phyloP scores from a whole-genome alignment of 2,797 vertebrate species.

The Parauchenoglanis ngamensis region DNA sequence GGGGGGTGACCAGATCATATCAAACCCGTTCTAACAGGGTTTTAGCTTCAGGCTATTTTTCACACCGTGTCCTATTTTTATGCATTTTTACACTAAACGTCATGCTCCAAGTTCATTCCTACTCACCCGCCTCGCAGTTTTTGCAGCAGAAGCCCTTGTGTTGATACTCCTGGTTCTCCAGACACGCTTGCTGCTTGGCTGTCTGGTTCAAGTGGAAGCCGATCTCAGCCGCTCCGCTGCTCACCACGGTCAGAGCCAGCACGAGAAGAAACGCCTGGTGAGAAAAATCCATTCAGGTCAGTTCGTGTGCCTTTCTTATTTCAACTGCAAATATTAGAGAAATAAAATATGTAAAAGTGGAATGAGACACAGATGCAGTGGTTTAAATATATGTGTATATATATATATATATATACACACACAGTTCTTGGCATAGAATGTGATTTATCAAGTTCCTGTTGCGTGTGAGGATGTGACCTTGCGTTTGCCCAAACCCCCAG shows the following conservation, averaged over 20 bases:
- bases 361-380: neutral
- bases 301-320: neutral
- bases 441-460: neutral
- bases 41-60: neutral
- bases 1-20: neutral
- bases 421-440: neutral
- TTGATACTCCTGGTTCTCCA: constrained; percentile 75
- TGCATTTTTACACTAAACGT: neutral
- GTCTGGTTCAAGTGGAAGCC: constrained; percentile 47
- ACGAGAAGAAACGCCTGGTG: constrained; percentile 33
- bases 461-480: neutral
- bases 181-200: constrained; percentile 60
- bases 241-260: constrained; percentile 12
- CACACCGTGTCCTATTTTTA: neutral
- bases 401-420: no score
- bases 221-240: constrained; percentile 30
- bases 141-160: constrained; percentile 73
- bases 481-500: neutral
- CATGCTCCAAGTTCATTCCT: neutral
- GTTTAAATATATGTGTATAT: no score
- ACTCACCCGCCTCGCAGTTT: constrained; percentile 79
- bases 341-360: neutral
- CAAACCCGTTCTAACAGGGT: no score
- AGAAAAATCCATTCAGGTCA: neutral
- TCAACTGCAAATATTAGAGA: neutral